Conservation (phyloP, 2,888 invertebrate species). For the Luperina nickerlii region DNA sequence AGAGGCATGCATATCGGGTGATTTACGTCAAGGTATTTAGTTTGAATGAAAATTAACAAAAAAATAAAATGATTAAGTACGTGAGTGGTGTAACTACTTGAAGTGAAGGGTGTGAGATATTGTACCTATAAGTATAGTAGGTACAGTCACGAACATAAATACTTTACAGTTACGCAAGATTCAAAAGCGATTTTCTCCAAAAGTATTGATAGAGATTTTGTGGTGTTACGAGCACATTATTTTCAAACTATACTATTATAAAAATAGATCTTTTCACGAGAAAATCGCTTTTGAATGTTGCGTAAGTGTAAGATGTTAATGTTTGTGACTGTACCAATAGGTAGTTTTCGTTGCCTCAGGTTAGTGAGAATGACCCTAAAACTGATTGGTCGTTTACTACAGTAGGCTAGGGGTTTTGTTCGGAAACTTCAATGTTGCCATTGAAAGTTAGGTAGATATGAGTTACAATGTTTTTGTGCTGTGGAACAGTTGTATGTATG, state of each 20-base stretch:
- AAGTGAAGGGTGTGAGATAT: conserved; percentile 57
- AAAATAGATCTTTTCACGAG: not conserved
- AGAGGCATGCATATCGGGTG: too few relatives aligned
- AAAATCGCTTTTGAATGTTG: not conserved
- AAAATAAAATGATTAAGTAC: conserved; percentile 68
- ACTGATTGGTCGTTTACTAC: conserved; percentile 28
- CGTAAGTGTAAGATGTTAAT: not conserved
- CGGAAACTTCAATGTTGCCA: conserved; percentile 1
- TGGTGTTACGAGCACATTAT: not conserved
- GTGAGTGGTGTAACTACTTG: conserved; percentile 64
- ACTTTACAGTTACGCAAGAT: too few relatives aligned
- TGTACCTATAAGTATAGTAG: not conserved
- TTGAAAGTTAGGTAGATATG: conserved; percentile 13
- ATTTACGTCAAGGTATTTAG: too few relatives aligned
- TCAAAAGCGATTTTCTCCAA: not conserved
- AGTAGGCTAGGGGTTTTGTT: conserved; percentile 22
- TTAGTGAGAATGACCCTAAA: conserved; percentile 23
- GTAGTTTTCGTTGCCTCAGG: not conserved
- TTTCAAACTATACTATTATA: too few relatives aligned
- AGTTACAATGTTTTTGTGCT: not conserved
- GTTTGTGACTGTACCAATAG: not conserved
- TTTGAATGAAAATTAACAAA: too few relatives aligned
- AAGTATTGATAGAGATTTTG: not conserved
- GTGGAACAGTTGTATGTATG: not conserved
- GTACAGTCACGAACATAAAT: too few relatives aligned